Evolutionary conservation across 1,140 invertebrate genomes (phyloP).

Genomic region (Sogatella furcifera): DNA sequence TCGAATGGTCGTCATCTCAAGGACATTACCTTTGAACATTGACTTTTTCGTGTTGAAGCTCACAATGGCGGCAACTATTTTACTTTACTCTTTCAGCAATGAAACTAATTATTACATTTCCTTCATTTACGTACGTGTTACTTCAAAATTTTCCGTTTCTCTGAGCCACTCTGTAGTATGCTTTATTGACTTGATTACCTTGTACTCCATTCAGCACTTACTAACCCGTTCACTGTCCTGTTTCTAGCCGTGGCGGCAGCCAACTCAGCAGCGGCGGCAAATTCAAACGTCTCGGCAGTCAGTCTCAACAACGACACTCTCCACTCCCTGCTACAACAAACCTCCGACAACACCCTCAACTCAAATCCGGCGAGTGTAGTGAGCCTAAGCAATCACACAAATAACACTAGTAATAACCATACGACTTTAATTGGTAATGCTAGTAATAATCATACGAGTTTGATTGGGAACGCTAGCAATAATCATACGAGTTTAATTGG

Average conservation of each 20-base stretch:
- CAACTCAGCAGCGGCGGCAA: slow-evolving; percentile 39
- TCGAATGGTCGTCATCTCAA: too few relatives aligned
- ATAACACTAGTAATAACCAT: slow-evolving; percentile 40
- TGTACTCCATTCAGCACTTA: background rate
- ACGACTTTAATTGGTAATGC: slow-evolving; percentile 31
- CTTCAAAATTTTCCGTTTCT: too few relatives aligned
- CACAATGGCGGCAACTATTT: too few relatives aligned
- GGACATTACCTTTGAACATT: too few relatives aligned
- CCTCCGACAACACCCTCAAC: background rate
- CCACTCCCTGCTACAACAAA: background rate
- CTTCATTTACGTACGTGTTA: too few relatives aligned
- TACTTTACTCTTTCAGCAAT: too few relatives aligned
- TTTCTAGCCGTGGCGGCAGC: slow-evolving; percentile 29
- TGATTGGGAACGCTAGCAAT: background rate
- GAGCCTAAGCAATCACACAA: slow-evolving; percentile 52
- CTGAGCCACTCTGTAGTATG: too few relatives aligned
- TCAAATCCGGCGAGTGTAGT: slow-evolving; percentile 38
- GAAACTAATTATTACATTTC: too few relatives aligned
- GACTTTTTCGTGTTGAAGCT: too few relatives aligned
- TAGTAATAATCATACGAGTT: slow-evolving; percentile 10
- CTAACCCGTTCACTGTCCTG: background rate
- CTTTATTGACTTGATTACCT: background rate
- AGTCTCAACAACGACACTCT: slow-evolving; percentile 24
- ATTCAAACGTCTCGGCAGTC: slow-evolving; percentile 37
- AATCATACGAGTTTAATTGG: too few relatives aligned